Evolutionary conservation across 1,140 invertebrate species (phyloP), one percentile per base, ranked within the genome.

Genomic region (Phortica variegata): DNA sequence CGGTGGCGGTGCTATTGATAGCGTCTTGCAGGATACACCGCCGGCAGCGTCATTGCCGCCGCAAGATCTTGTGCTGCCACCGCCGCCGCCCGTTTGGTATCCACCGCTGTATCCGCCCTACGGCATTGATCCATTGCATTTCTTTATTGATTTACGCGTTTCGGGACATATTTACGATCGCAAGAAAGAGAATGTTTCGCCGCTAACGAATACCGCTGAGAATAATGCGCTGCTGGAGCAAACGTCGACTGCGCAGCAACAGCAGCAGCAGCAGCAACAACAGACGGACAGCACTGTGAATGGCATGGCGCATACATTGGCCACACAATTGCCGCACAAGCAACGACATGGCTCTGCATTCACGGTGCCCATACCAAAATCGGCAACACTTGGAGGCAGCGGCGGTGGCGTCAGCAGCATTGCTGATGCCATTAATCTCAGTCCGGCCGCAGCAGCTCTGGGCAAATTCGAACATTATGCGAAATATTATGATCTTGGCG

Each of bases 131-230:
- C 87, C 88, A 0, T 53, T 89, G 5, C 88, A 89, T 60, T 89
- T 89, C 62, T 89, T 90, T 74, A 89, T 90, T 33, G 88, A 90
- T 59, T 68, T 90, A 0, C 81, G 87, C 33, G 87, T 89, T 1
- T 89, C 87, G 3, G 87, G 87, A 0, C 88, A 90, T 53, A 88
- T 89, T 45, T 90, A 88, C 75, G 87, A 89, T 47, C 78, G 85
- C 19, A 88, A 89, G 48, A 79, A 83, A 46, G 73, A 79, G 42
- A 76, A 79, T 26, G 74, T 76, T 18, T 81, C 61, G 9, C 66
- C 71, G 9, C 45, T 66, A 19, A 53, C 68, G 18, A 56, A 36
- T 39, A n/a, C 49, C 18, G 49, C 39, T n/a, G 76, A 61, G 53
- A 57, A 23, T 19, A n/a, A n/a, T n/a, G n/a, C n/a, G n/a, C n/a